phyloP scores from a whole-genome alignment of 2,113 vertebrate genomes.

The Panurus biarmicus region DNA sequence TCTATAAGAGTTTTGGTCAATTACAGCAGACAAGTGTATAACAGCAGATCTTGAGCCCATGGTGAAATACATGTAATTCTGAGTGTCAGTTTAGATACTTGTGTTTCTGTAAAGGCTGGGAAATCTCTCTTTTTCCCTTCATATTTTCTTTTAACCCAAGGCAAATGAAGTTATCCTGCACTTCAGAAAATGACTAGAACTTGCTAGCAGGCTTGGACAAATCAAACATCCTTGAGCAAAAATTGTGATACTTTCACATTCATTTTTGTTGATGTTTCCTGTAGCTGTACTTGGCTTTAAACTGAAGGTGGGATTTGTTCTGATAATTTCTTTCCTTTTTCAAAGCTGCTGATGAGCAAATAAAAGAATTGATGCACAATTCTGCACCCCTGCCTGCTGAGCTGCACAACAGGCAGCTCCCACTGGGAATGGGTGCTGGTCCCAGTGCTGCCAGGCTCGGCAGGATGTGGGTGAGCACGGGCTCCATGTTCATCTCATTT shows the following conservation, averaged over 20 bases:
- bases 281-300: neutral
- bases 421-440: neutral
- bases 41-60: neutral
- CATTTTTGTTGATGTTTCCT: neutral
- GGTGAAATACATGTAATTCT: neutral
- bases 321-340: neutral
- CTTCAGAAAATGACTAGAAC: neutral
- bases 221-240: neutral
- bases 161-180: neutral
- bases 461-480: rapidly evolving
- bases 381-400: neutral
- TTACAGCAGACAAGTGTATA: neutral
- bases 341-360: neutral
- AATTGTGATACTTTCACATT: neutral
- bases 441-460: rapidly evolving
- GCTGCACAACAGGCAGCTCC: neutral
- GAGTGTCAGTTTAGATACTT: neutral
- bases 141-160: neutral
- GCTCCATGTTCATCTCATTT: neutral
- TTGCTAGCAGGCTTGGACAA: neutral
- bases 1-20: neutral
- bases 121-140: neutral
- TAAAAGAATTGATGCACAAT: neutral
- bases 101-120: neutral
- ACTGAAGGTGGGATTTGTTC: neutral